These are phyloP conservation scores for Cynaeus angustus DNA, from an alignment of 2,888 invertebrate species.

Conservation along the genomic window DNA sequence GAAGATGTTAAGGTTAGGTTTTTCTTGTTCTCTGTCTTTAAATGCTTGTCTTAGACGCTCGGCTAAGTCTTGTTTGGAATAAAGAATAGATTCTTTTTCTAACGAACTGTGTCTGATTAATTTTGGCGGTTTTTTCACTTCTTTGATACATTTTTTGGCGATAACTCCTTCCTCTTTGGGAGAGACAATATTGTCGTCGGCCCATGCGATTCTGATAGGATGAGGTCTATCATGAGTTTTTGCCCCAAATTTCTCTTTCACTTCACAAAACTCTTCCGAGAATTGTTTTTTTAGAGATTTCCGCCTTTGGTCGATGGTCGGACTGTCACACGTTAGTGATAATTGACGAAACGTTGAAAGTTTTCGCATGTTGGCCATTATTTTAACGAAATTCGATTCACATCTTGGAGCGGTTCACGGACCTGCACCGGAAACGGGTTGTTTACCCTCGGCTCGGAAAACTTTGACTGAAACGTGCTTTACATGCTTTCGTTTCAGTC, in stretches of 20 bases:
- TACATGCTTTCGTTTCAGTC: conserved; percentile 64
- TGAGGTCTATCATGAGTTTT: conserved; percentile 39
- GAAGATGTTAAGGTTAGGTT: conserved; percentile 77
- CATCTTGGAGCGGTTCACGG: conserved; percentile 40
- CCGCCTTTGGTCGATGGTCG: conserved; percentile 55
- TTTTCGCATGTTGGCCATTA: conserved; percentile 60
- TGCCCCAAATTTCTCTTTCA: conserved; percentile 19
- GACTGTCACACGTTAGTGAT: conserved; percentile 65
- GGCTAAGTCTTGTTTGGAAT: conserved; percentile 72
- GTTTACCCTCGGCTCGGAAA: conserved; percentile 64
- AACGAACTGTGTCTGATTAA: conserved; percentile 61
- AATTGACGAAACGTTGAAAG: conserved; percentile 66
- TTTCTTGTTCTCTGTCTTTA: conserved; percentile 58
- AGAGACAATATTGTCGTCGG: conserved; percentile 41
- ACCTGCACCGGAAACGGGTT: conserved; percentile 52
- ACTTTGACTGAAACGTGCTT: conserved; percentile 68
- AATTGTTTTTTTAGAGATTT: conserved; percentile 66
- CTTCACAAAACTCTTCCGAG: conserved; percentile 60
- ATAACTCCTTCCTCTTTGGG: conserved; percentile 63
- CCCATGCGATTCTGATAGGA: conserved; percentile 63
- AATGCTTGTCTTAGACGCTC: conserved; percentile 58
- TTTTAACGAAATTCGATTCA: conserved; percentile 28
- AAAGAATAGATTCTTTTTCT: conserved; percentile 66
- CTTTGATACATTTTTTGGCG: conserved; percentile 64
- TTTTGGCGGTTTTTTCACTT: conserved; percentile 60